A percentile compares a stretch with the other conserved stretches of the same genome.
Conservation (phyloP, 1,140 invertebrate species). For the Eueides isabella region DNA sequence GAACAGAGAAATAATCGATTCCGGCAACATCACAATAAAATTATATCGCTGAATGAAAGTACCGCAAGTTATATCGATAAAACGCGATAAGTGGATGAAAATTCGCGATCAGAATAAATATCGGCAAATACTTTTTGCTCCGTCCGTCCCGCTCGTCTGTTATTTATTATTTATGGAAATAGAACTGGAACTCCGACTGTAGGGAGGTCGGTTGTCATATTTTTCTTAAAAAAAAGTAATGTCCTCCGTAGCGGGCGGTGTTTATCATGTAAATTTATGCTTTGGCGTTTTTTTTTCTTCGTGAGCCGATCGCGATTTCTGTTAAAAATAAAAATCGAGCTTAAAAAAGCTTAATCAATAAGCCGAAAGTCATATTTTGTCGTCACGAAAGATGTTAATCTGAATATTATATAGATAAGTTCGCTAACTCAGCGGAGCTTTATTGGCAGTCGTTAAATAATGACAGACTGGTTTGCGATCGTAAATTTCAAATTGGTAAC, state of each 20-base stretch:
- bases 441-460: constrained; percentile 11
- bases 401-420: constrained; percentile 37
- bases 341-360: constrained; percentile 58
- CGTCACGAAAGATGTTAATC: constrained; percentile 60
- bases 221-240: constrained; percentile 77
- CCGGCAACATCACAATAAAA: constrained; percentile 47
- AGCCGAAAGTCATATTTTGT: constrained; percentile 56
- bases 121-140: constrained; percentile 69
- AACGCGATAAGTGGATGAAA: constrained; percentile 74
- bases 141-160: constrained; percentile 60
- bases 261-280: constrained; percentile 80
- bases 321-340: constrained; percentile 70
- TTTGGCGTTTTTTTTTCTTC: constrained; percentile 72
- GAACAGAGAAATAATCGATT: constrained; percentile 44
- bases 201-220: constrained; percentile 70
- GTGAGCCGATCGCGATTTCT: constrained; percentile 72
- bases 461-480: neutral
- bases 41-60: constrained; percentile 42
- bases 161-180: constrained; percentile 81
- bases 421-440: neutral
- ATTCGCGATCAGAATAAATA: constrained; percentile 76
- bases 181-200: constrained; percentile 67
- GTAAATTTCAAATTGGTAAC: neutral
- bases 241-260: constrained; percentile 60
- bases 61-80: constrained; percentile 46